Conservation (phyloP, 2,888 invertebrate genomes). For the Clivina fossor region DNA sequence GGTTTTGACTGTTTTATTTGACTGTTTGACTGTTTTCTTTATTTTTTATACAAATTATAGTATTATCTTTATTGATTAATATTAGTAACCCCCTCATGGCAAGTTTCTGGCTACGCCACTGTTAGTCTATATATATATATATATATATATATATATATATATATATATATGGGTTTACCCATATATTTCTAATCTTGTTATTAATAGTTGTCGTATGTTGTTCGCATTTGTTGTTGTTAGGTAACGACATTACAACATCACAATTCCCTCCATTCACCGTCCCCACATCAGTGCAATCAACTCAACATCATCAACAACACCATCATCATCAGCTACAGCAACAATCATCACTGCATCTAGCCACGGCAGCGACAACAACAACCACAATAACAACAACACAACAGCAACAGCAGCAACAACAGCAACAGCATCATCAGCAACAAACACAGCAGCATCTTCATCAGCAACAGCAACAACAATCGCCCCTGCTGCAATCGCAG, state of each 20-base stretch:
- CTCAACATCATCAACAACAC: constrained; percentile 54
- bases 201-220: too few species aligned
- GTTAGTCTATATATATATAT: too few species aligned
- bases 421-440: constrained; percentile 52
- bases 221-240: too few species aligned
- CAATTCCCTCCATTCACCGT: constrained; percentile 38
- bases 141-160: too few species aligned
- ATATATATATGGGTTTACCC: too few species aligned
- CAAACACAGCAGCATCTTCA: constrained; percentile 50
- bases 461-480: constrained; percentile 50
- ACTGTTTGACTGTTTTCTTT: too few species aligned
- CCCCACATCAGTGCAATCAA: constrained; percentile 20
- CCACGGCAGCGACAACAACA: constrained; percentile 58
- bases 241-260: constrained; percentile 35
- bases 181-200: too few species aligned
- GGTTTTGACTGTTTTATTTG: too few species aligned
- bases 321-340: constrained; percentile 48
- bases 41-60: too few species aligned
- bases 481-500: constrained; percentile 12
- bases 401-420: constrained; percentile 51
- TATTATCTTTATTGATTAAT: too few species aligned
- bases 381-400: constrained; percentile 35
- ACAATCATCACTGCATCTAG: constrained; percentile 38
- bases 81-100: too few species aligned
- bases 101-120: too few species aligned